Evolutionary conservation across 2,113 vertebrate genomes (phyloP), one percentile per base, ranked within the genome.

Genomic region (Prionailurus bengalensis): DNA sequence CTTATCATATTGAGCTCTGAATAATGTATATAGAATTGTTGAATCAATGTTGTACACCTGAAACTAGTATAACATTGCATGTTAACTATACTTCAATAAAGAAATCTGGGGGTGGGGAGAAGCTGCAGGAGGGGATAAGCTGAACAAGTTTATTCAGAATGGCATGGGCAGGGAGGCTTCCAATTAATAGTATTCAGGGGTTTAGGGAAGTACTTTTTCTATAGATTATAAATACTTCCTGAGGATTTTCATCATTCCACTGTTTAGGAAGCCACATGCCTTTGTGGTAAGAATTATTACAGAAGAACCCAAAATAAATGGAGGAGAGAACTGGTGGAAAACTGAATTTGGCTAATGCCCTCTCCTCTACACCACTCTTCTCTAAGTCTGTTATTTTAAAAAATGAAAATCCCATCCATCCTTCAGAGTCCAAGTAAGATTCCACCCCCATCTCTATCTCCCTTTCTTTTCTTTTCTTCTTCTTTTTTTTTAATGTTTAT

Each of bases 21-120:
- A 73, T 39, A 73, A 73, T 73, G 70, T 39, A 73, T 39, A 73
- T 39, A 73, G n/a, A 73, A 23, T 23, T 71, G 10, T 73, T 39
- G 19, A 73, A 73, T 73, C 10, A 23, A 27, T 65, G 10, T 73
- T 39, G n/a, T 39, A 39, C 19, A 71, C 70, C 70, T 73, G 19
- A 73, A 73, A 73, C 70, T 73, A 53, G 53, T 21, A 39, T 70
- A 70, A 73, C 70, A 23, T 23, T 73, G 70, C 23, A 12, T 73
- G 9, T 73, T 73, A 73, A 73, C 36, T 73, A 73, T 39, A 39
- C 70, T 39, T 73, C n/a, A 73, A 73, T 73, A 39, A 73, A 73
- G n/a, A 71, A 0, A 7, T 0, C 12, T 42, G n/a, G 39, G n/a
- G 29, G 21, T 5, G 13, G 48, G 42, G 21, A 45, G 42, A 19